phyloP scores from a whole-genome alignment of 1,140 invertebrate genomes.

The Kradibia gibbosae region DNA sequence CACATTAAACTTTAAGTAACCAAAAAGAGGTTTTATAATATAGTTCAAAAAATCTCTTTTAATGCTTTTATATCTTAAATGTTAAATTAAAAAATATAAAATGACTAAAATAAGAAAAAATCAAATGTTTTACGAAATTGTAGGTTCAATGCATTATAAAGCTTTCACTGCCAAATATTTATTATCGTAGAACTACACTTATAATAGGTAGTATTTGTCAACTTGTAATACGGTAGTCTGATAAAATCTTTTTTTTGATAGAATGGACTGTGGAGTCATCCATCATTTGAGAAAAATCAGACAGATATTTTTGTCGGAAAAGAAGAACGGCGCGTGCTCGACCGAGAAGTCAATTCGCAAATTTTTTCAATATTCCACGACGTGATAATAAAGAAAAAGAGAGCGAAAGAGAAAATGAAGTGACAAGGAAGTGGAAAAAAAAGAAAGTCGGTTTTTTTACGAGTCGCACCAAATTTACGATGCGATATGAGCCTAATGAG shows the following conservation, averaged over 20 bases:
- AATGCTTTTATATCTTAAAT: too few relatives aligned
- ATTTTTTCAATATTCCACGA: not conserved
- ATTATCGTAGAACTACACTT: not conserved
- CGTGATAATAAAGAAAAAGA: too few relatives aligned
- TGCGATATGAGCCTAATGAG: not conserved
- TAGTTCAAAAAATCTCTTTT: too few relatives aligned
- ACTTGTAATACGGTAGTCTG: not conserved
- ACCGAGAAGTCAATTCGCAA: not conserved
- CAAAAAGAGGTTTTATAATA: too few relatives aligned
- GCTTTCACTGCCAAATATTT: constrained; percentile 3
- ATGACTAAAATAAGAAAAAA: too few relatives aligned
- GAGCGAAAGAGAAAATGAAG: not conserved
- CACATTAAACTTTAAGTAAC: too few relatives aligned
- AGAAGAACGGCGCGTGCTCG: not conserved
- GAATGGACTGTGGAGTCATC: not conserved
- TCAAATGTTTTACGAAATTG: too few relatives aligned
- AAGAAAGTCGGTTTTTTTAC: not conserved
- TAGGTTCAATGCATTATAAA: not conserved
- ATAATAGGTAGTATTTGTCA: not conserved
- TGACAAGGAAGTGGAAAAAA: not conserved
- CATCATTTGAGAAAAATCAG: not conserved
- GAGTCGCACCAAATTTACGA: not conserved
- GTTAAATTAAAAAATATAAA: too few relatives aligned
- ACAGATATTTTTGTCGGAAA: not conserved
- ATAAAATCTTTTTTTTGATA: constrained; percentile 6